Percentiles rank a stretch among this genome's conserved stretches.
Conservation (phyloP, 2,797 vertebrate genomes). For the Eulemur albifrons region DNA sequence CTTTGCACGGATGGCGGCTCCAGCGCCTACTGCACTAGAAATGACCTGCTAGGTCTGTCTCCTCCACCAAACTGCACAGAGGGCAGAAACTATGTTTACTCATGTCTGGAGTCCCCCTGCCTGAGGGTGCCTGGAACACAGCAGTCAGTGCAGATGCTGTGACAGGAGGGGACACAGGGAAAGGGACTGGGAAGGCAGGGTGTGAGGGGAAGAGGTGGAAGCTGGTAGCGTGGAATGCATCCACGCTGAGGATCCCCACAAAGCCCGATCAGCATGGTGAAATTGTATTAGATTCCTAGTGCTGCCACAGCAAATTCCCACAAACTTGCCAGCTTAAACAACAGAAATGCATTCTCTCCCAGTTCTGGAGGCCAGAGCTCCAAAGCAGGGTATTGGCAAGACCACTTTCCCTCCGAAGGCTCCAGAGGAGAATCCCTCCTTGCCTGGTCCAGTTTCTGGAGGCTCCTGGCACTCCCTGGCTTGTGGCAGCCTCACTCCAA, state of each 20-base stretch:
- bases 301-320: neutral
- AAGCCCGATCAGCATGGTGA: neutral
- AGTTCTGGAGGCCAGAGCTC: neutral
- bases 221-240: accelerated
- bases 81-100: neutral
- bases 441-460: neutral
- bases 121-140: neutral
- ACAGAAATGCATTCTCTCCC: neutral
- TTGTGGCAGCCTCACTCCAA: neutral
- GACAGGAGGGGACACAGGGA: neutral
- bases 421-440: neutral
- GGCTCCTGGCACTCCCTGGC: neutral
- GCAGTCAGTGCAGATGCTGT: neutral
- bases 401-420: neutral
- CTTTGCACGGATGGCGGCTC: neutral
- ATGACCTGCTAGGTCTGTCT: neutral
- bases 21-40: neutral
- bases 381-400: neutral
- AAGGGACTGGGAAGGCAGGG: neutral
- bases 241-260: neutral
- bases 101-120: neutral
- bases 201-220: neutral
- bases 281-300: neutral
- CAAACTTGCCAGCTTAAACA: neutral
- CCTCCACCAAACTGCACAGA: neutral